A percentile compares a stretch with the other conserved stretches of the same genome.
These are phyloP conservation scores for Cosmia pyralina DNA, from an alignment of 2,888 invertebrate species.

Conservation along the genomic window DNA sequence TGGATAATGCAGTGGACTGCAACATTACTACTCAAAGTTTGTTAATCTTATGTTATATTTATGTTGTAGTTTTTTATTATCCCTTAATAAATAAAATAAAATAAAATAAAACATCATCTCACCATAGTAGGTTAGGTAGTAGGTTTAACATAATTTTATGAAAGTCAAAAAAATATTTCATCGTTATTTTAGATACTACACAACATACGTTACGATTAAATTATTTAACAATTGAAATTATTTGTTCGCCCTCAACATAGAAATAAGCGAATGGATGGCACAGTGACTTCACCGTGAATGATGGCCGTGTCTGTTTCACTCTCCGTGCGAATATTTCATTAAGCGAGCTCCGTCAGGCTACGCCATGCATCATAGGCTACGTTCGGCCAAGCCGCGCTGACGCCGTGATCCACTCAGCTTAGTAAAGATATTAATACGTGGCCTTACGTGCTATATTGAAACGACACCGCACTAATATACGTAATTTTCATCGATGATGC, in stretches of 20 bases:
- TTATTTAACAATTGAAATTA: background rate
- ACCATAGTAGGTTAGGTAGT: no score
- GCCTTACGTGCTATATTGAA: conserved; percentile 75
- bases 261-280: conserved; percentile 72
- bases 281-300: conserved; percentile 84
- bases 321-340: conserved; percentile 87
- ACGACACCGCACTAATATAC: conserved; percentile 51
- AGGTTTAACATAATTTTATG: background rate
- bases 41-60: no score
- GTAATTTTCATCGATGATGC: conserved; percentile 46
- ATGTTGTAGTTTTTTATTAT: no score
- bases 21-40: no score
- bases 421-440: conserved; percentile 86
- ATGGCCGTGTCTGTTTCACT: conserved; percentile 84
- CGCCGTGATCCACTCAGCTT: conserved; percentile 86
- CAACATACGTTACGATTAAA: background rate
- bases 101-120: no score
- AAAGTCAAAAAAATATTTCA: background rate
- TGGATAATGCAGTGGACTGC: no score
- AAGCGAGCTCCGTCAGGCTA: conserved; percentile 82
- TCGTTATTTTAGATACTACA: background rate
- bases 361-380: conserved; percentile 87
- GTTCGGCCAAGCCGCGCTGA: conserved; percentile 81
- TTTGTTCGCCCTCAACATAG: conserved; percentile 46
- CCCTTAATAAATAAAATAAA: no score